A percentile compares a stretch with the other conserved stretches of the same genome.
These are phyloP conservation scores for Dioctria rufipes DNA, from an alignment of 2,888 invertebrate genomes.

Conservation along the genomic window DNA sequence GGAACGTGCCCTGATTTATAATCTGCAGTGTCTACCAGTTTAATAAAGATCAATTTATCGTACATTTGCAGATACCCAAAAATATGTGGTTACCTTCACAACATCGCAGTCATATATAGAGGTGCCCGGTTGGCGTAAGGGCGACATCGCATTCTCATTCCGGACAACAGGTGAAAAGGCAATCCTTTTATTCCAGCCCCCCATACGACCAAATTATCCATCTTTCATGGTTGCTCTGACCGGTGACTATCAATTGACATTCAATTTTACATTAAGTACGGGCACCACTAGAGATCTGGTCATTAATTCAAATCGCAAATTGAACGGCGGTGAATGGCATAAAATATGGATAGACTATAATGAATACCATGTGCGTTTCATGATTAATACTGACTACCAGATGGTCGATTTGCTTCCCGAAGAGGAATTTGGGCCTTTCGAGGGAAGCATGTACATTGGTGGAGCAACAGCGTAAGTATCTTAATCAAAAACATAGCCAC, in stretches of 20 bases:
- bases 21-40: not conserved
- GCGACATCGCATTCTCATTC: constrained; percentile 93
- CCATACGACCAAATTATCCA: constrained; percentile 89
- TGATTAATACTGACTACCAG: constrained; percentile 91
- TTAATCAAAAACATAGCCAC: constrained; percentile 23
- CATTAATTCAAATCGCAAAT: constrained; percentile 84
- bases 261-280: constrained; percentile 91
- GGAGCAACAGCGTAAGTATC: constrained; percentile 89
- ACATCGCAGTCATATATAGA: constrained; percentile 93
- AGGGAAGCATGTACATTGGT: constrained; percentile 94
- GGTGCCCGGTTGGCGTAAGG: constrained; percentile 94
- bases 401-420: constrained; percentile 89
- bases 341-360: constrained; percentile 97
- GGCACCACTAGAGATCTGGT: constrained; percentile 86
- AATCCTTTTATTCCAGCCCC: constrained; percentile 91
- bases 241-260: constrained; percentile 88
- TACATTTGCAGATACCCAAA: constrained; percentile 81
- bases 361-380: constrained; percentile 92
- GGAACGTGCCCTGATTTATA: constrained; percentile 43
- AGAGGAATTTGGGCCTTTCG: constrained; percentile 93
- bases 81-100: constrained; percentile 94
- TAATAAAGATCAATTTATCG: constrained; percentile 34
- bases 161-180: constrained; percentile 92
- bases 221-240: constrained; percentile 93
- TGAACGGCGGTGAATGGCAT: constrained; percentile 96